Base-by-base conservation (phyloP, 2,888 invertebrate species). In the Resseliella maxima region DNA sequence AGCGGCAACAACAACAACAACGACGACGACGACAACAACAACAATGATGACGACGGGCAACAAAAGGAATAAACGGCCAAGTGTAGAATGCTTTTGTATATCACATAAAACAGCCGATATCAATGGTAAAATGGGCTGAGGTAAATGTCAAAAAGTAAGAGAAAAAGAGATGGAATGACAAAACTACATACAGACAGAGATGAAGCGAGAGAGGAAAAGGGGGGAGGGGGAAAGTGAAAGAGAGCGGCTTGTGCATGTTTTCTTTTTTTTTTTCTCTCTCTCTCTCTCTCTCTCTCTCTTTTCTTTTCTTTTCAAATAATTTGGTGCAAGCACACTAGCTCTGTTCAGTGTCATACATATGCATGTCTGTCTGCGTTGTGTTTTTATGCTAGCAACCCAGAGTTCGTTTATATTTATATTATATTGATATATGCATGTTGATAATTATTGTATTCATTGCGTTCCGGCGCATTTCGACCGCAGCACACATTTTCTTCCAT, bases 241-340 rank as follows among this genome's bases (percentile, higher is more conserved):
- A n/a, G n/a, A n/a, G n/a, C 72, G 31, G 72, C 35, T 72, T 72
- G 72, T 72, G 72, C 72, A 72, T 72, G 46, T 18, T 12, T 72
- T 31, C n/a, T n/a, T n/a, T n/a, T n/a, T n/a, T n/a, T n/a, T n/a
- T n/a, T n/a, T n/a, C n/a, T n/a, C n/a, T n/a, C n/a, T n/a, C n/a
- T n/a, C n/a, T n/a, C n/a, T n/a, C n/a, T n/a, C n/a, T n/a, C n/a
- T n/a, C n/a, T n/a, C n/a, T n/a, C n/a, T n/a, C n/a, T n/a, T n/a
- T n/a, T n/a, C n/a, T n/a, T 72, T 72, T 72, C 59, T 8, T 1
- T 72, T 72, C 72, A 27, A 72, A 12, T 72, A 12, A 12, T 50
- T 50, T 50, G 3, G 72, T 72, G 72, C 72, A 72, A 72, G 35
- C 72, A 72, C 59, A 59, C 24, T 24, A 8, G 10, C n/a, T 72